phyloP scores from a whole-genome alignment of 2,113 vertebrate genomes.

The Trematomus loennbergii region DNA sequence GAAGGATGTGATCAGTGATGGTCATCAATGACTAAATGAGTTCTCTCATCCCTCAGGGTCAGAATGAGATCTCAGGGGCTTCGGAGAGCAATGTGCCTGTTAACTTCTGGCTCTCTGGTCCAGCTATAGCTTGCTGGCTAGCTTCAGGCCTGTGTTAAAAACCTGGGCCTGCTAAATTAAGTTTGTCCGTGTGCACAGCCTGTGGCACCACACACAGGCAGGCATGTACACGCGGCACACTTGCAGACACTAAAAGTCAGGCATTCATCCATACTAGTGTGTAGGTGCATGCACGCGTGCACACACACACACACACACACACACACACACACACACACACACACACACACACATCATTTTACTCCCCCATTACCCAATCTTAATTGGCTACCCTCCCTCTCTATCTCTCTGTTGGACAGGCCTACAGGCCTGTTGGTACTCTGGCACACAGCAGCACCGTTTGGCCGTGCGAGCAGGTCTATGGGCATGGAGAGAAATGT shows the following conservation, averaged over 20 bases:
- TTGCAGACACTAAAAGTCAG: conserved; percentile 63
- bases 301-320: conserved; percentile 22
- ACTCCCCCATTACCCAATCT: conserved; percentile 73
- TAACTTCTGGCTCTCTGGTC: conserved; percentile 79
- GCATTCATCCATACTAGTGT: conserved; percentile 24
- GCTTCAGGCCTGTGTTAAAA: conserved; percentile 82
- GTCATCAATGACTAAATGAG: conserved; percentile 83
- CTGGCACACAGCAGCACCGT: conserved; percentile 72
- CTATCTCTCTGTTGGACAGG: conserved; percentile 70
- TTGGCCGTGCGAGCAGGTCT: conserved; percentile 64
- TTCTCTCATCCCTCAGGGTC: conserved; percentile 68
- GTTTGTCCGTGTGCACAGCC: conserved; percentile 79
- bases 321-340: conserved; percentile 6
- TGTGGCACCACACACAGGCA: conserved; percentile 66
- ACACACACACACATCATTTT: conserved; percentile 18
- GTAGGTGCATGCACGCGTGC: neutral
- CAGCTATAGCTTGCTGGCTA: conserved; percentile 71
- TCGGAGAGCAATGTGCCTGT: conserved; percentile 74
- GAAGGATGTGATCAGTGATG: conserved; percentile 76
- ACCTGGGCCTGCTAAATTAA: conserved; percentile 81
- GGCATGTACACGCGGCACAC: conserved; percentile 53
- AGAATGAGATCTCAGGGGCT: conserved; percentile 69
- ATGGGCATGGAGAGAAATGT: conserved; percentile 71
- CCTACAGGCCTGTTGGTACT: conserved; percentile 70
- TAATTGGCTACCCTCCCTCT: conserved; percentile 73